Evolutionary conservation across 2,113 vertebrate genomes (phyloP), one percentile per base, ranked within the genome.

Genomic region (Hirundichthys speculiger): DNA sequence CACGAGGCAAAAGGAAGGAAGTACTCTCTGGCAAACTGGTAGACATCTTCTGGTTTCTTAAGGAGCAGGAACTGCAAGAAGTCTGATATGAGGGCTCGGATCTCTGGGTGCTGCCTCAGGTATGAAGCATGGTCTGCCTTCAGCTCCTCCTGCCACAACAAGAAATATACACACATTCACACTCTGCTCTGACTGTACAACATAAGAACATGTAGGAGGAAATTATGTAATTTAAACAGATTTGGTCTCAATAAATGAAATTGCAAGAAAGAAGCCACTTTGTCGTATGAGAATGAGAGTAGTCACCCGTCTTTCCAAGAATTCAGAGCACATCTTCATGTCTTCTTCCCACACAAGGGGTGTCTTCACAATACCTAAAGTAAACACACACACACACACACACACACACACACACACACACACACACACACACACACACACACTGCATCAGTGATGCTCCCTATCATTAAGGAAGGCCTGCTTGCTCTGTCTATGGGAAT

Each of bases 21-120:
- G 84, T 94, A 95, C 51, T 96, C 90, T 0, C 85, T 89, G 0
- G 96, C 94, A 45, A 96, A 98, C 48, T 90, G 80, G 68, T 95
- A 59, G 12, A 94, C 85, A 4, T 99, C 91, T 0, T 71, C 47
- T 0, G 97, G 98, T 88, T 94, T 94, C n/a, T 79, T 92, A n/a
- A 98, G 68, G 16, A 99, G 87, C 64, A 99, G 69, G 34, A 95
- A 93, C 72, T 95, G 94, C 59, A 99, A 79, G 77, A 99, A 99
- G 82, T 99, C 95, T 0, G 94, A 91, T 55, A 96, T 48, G 8
- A 98, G 83, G 0, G 86, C 85, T 14, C 60, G 83, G 53, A 97
- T 86, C 67, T 99, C 95, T 0, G 97, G 96, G 65, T 98, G 95
- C 22, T 91, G 91, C 56, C 85, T 89, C 18, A 95, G 8, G 20